Evolutionary conservation across 1,140 invertebrate species (phyloP), one percentile per base, ranked within the genome.

Genomic region (Holotrichia oblita): DNA sequence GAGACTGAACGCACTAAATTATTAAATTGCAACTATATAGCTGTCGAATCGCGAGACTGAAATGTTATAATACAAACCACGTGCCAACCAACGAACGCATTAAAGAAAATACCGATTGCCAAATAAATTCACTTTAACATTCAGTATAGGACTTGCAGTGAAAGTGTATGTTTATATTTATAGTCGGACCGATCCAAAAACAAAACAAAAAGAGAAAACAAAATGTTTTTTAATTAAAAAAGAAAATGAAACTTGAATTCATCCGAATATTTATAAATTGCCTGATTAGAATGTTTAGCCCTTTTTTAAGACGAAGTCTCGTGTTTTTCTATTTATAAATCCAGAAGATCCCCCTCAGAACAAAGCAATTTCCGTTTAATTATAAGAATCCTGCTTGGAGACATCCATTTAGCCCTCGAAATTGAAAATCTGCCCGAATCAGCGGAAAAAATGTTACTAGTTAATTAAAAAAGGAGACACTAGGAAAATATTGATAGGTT

Each of bases 351-450:
- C 27, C 61, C 48, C 27, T 24, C 61, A 69, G 27, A 69, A 69
- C 61, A 69, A 69, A 27, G 61, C 27, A 69, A 69, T 69, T 69
- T 69, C 61, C 61, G 61, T 22, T 69, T 69, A 24, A 69, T 69
- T 69, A 69, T 69, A 69, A 34, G 27, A 69, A 69, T 69, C 61
- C 61, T 12, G 22, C 27, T 69, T 10, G 22, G 61, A 69, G 27
- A 34, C 22, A 69, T 27, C 27, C 61, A 22, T 69, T 69, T 69
- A 69, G 61, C 8, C 10, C 61, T 69, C 22, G 61, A 69, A 69
- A 69, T 69, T 69, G 61, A 69, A 69, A 69, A 69, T 69, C 61
- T 69, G 61, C 27, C 61, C 61, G 61, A 69, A 69, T 34, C 61
- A 69, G 22, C 22, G 22, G 17, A 69, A 34, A 69, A 69, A 20